phyloP scores from a whole-genome alignment of 2,113 vertebrate species.

The Cricetomys ansorgei region DNA sequence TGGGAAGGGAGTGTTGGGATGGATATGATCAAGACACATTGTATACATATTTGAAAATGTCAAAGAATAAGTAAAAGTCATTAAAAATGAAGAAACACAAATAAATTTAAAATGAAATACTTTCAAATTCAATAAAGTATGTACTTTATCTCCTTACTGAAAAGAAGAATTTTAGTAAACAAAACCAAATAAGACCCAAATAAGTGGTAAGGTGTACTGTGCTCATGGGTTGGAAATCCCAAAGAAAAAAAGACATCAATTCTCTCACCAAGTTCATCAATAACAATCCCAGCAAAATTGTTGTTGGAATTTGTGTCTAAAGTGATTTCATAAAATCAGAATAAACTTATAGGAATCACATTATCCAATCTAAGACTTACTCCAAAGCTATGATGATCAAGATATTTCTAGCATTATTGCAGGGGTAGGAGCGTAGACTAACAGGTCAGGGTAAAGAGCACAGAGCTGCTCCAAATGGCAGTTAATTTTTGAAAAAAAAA shows the following conservation, averaged over 20 bases:
- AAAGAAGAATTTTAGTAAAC: conserved; percentile 23
- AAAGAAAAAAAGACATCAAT: conserved; percentile 3
- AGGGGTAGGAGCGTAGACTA: not conserved
- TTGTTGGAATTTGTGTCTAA: not conserved
- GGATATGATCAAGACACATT: not conserved
- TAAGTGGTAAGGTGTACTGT: not conserved
- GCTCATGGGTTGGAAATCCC: not conserved
- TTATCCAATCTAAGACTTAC: conserved; percentile 24
- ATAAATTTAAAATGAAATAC: conserved; percentile 46
- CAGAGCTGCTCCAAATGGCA: not conserved
- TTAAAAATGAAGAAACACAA: not conserved
- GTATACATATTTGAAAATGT: not conserved
- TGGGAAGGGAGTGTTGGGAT: not conserved
- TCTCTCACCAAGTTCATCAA: not conserved
- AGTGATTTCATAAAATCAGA: conserved; percentile 48
- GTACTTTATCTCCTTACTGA: not conserved
- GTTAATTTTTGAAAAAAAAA: conserved; percentile 37
- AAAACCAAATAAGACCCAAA: conserved; percentile 36
- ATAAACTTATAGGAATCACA: conserved; percentile 41
- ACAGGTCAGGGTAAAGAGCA: conserved; percentile 20
- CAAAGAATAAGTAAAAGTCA: not conserved
- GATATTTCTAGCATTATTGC: not conserved
- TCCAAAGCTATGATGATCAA: conserved; percentile 2
- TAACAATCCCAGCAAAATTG: conserved; percentile 10
- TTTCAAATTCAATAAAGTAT: conserved; percentile 14